Evolutionary conservation across 1,140 invertebrate species (phyloP).

Genomic region (Papilio polytes): DNA sequence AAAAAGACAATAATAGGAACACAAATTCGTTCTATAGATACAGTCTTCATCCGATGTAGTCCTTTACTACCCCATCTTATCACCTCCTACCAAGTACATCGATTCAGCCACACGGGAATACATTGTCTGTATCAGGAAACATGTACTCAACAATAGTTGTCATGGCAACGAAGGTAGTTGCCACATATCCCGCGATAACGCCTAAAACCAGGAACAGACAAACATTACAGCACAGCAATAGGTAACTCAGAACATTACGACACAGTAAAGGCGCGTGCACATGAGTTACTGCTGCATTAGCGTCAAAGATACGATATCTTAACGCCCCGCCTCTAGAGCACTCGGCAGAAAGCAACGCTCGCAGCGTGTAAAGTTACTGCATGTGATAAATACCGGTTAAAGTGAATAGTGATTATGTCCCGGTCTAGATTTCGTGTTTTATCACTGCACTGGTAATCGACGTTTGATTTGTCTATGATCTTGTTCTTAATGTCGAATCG

Average conservation of each 20-base stretch:
- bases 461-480: constrained; percentile 47
- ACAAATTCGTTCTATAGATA: not conserved
- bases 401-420: constrained; percentile 31
- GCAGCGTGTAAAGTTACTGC: constrained; percentile 47
- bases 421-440: constrained; percentile 41
- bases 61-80: not conserved
- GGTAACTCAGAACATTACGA: constrained; percentile 56
- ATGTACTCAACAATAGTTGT: constrained; percentile 16
- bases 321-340: constrained; percentile 55
- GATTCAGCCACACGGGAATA: constrained; percentile 1
- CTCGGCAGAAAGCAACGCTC: constrained; percentile 56
- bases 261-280: constrained; percentile 70
- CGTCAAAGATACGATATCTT: constrained; percentile 69
- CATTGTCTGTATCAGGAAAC: constrained; percentile 12
- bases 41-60: not conserved
- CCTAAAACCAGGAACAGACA: constrained; percentile 24
- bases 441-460: constrained; percentile 46
- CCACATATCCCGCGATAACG: constrained; percentile 29
- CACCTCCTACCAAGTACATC: constrained; percentile 2
- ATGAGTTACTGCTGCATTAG: constrained; percentile 77
- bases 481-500: constrained; percentile 24
- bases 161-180: constrained; percentile 25
- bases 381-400: constrained; percentile 49
- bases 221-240: constrained; percentile 45
- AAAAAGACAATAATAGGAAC: no score